Evolutionary conservation across 2,888 invertebrate genomes (phyloP).

Genomic region (Meta bourneti): DNA sequence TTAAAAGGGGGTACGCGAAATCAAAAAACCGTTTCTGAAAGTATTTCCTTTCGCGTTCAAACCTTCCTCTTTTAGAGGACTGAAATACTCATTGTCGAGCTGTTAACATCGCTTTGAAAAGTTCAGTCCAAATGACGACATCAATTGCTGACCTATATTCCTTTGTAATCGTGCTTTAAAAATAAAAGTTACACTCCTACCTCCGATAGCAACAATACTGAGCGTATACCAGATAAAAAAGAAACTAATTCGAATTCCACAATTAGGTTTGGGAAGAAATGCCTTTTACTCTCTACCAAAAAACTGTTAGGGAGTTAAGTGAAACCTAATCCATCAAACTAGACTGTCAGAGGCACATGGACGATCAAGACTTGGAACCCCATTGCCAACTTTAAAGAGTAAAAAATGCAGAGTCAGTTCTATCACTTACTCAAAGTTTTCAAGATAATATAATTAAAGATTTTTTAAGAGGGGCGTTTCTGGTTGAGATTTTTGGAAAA

Average conservation of each 20-base stretch:
- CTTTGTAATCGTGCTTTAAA: conserved; percentile 11
- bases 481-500: conserved; percentile 47
- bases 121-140: not conserved
- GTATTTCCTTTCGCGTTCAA: no score
- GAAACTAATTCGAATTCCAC: conserved; percentile 57
- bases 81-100: no score
- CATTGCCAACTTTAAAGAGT: conserved; percentile 46
- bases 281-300: conserved; percentile 39
- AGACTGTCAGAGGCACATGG: conserved; percentile 54
- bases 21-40: no score
- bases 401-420: conserved; percentile 36
- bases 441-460: conserved; percentile 58
- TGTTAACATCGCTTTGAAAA: no score
- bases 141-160: conserved; percentile 13
- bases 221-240: not conserved
- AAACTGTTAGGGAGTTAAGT: conserved; percentile 22
- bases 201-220: conserved; percentile 4
- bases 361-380: conserved; percentile 46
- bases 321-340: conserved; percentile 61
- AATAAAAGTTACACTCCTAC: conserved; percentile 5
- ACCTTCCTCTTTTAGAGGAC: no score
- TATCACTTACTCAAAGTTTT: conserved; percentile 60
- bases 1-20: no score
- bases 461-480: conserved; percentile 47
- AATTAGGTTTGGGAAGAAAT: conserved; percentile 58